A percentile compares a stretch with the other conserved stretches of the same genome.
phyloP scores from a whole-genome alignment of 2,888 invertebrate genomes.

The Alentia gelatinosa region DNA sequence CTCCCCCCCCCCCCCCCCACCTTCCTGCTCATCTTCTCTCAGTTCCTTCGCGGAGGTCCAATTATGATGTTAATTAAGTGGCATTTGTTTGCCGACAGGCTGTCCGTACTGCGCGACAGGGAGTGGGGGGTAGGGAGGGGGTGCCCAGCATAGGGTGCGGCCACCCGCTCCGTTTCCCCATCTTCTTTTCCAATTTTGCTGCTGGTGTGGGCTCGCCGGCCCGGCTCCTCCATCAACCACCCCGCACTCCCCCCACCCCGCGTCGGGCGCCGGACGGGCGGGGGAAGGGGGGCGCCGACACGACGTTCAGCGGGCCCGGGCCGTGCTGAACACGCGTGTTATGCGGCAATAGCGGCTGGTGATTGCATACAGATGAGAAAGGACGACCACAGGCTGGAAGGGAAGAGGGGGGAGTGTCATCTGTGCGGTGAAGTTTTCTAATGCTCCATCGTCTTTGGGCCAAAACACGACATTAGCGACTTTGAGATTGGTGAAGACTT shows the following conservation, averaged over 20 bases:
- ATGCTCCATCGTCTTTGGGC: no score
- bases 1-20: neutral
- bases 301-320: neutral
- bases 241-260: no score
- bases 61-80: constrained; percentile 16
- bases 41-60: neutral
- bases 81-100: neutral
- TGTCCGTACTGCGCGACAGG: neutral
- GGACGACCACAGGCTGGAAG: neutral
- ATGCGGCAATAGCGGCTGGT: neutral
- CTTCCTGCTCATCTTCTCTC: no score
- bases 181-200: neutral
- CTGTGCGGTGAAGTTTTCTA: no score
- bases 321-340: neutral
- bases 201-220: neutral
- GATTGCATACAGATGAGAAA: neutral
- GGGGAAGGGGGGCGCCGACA: neutral
- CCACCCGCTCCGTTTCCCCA: neutral
- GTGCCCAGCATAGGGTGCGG: neutral
- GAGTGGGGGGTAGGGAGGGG: neutral
- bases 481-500: no score
- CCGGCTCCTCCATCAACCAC: neutral
- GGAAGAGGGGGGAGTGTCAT: neutral
- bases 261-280: neutral
- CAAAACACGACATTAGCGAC: no score